Base-by-base conservation (phyloP, 2,113 vertebrate genomes). In the Daboia siamensis region DNA sequence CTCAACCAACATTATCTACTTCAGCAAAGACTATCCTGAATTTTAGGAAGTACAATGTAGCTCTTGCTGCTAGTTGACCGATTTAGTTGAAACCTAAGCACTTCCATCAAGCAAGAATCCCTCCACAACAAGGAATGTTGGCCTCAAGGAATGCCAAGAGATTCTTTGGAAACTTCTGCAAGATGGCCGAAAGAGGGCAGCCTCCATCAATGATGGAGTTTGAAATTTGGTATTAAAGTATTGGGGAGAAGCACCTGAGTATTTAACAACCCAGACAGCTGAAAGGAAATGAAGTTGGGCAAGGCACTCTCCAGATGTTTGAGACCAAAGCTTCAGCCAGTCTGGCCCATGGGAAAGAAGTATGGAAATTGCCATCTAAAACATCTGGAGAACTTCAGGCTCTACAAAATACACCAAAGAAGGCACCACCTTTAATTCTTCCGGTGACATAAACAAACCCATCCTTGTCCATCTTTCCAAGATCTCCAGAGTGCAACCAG, bases 391-490 rank as follows among this genome's bases (percentile, higher is more conserved):
- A 21, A 21, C 74, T 21, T 80, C 74, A 57, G 21, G 56, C 56
- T 57, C 56, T 57, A 57, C 56, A 39, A 80, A 80, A 44, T 4
- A 8, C 74, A 44, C 33, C 17, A 56, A 87, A 48, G 29, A 54
- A 91, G 89, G 86, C 29, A 24, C 96, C 96, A 98, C 98, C 98
- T 98, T 99, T 99, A 94, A 98, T 98, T 84, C 98, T 97, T 94
- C 98, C 98, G 0, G 98, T 99, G 96, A 99, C 98, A 92, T 98
- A 98, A 91, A 99, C 97, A 96, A 99, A 99, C 86, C 98, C 98
- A 2, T 98, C 98, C 0, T 97, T 92, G 39, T 99, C 98, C 33
- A 97, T 84, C 92, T 97, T 98, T 85, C 98, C 98, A 8, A 97
- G 51, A 92, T 99, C 98, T 48, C 98, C 98, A 6, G 98, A 98